Conservation (phyloP, 2,113 vertebrate genomes). For the Callionymus lyra region DNA sequence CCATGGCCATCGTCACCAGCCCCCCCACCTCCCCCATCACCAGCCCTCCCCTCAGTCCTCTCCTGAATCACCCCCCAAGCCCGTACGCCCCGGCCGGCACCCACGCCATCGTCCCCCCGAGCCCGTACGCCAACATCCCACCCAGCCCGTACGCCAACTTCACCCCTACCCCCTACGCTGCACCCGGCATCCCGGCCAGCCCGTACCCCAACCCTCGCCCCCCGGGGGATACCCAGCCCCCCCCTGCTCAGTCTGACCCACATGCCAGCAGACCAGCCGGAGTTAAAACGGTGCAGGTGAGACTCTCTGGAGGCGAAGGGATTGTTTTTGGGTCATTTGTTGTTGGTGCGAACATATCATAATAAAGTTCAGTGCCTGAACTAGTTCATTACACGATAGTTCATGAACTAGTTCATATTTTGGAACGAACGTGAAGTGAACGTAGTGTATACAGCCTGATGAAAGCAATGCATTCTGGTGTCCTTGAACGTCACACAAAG, state of each 20-base stretch:
- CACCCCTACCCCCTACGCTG: constrained; percentile 34
- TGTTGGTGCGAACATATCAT: too few species aligned
- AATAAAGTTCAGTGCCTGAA: too few species aligned
- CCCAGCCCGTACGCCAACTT: constrained; percentile 58
- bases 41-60: constrained; percentile 48
- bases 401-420: too few species aligned
- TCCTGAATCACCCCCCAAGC: constrained; percentile 43
- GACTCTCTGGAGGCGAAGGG: constrained; percentile 8
- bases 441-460: too few species aligned
- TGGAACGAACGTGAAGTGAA: too few species aligned
- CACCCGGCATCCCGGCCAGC: constrained; percentile 14
- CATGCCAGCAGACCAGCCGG: background rate
- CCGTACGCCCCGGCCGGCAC: constrained; percentile 39
- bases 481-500: too few species aligned
- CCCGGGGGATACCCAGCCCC: constrained; percentile 16
- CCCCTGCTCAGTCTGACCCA: constrained; percentile 4
- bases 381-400: too few species aligned
- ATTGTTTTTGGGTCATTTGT: too few species aligned
- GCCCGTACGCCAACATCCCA: constrained; percentile 53
- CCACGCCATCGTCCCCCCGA: constrained; percentile 43
- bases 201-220: constrained; percentile 19
- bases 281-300: constrained; percentile 7
- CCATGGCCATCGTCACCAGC: constrained; percentile 62
- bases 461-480: too few species aligned
- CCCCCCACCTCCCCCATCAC: constrained; percentile 49